These are phyloP conservation scores for Gari tellinella DNA, from an alignment of 2,888 invertebrate genomes.

Conservation along the genomic window DNA sequence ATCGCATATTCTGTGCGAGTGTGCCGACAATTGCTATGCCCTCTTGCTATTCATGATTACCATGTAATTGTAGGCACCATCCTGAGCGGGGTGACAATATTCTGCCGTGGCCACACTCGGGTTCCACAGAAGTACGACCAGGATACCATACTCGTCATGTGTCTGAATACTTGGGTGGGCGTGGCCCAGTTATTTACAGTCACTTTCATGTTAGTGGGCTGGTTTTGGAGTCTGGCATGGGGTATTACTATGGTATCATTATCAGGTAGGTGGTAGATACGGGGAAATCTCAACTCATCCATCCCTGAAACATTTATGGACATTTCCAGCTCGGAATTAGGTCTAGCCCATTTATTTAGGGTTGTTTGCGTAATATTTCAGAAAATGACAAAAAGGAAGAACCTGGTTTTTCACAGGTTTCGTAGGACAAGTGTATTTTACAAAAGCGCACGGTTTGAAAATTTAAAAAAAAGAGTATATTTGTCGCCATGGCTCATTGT, in stretches of 20 bases:
- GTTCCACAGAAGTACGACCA: constrained; percentile 81
- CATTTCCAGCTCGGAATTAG: too few relatives aligned
- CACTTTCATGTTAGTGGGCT: constrained; percentile 94
- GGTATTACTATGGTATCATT: constrained; percentile 95
- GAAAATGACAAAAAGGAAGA: too few relatives aligned
- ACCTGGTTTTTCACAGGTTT: too few relatives aligned
- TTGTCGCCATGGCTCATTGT: too few relatives aligned
- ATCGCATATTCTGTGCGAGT: too few relatives aligned
- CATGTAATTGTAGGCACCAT: constrained; percentile 90
- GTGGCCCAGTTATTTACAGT: constrained; percentile 96
- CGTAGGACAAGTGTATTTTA: too few relatives aligned
- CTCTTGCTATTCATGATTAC: background rate
- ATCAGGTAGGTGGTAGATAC: constrained; percentile 90
- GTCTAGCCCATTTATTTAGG: too few relatives aligned
- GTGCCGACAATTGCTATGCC: too few relatives aligned
- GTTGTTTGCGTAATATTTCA: too few relatives aligned
- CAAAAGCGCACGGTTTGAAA: too few relatives aligned
- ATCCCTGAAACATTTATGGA: background rate
- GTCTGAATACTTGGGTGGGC: constrained; percentile 94
- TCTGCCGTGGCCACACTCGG: constrained; percentile 83
- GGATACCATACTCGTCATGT: constrained; percentile 87
- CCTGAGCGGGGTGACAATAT: constrained; percentile 90
- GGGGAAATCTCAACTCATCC: too few relatives aligned
- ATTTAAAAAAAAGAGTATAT: too few relatives aligned
- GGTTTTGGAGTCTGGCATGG: constrained; percentile 99